A percentile compares a stretch with the other conserved stretches of the same genome.
Evolutionary conservation across 2,797 vertebrate genomes (phyloP).

Genomic region (Allobates femoralis): DNA sequence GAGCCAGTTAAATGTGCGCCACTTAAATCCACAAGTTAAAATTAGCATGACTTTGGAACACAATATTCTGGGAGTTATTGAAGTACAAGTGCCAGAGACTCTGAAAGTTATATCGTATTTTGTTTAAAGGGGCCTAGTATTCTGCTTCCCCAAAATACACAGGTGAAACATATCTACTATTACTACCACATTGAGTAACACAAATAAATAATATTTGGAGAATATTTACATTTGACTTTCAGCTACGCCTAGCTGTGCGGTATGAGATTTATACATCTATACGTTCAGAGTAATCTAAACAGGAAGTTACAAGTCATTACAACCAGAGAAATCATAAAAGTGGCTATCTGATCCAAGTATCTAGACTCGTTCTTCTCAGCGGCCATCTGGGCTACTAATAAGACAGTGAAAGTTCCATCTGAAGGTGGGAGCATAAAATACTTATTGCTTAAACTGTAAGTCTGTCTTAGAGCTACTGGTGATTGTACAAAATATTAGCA

Average conservation of each 20-base stretch:
- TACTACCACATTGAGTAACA: not conserved
- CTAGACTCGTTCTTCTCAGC: not conserved
- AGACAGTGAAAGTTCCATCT: not conserved
- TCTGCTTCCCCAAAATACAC: not conserved
- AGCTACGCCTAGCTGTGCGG: slow-evolving; percentile 2
- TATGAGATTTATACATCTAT: not conserved
- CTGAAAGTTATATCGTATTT: slow-evolving; percentile 40
- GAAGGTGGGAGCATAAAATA: not conserved
- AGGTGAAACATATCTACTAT: slow-evolving; percentile 22
- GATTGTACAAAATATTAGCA: not conserved
- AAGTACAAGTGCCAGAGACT: not conserved
- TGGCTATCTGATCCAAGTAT: not conserved
- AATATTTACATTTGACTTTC: slow-evolving; percentile 12
- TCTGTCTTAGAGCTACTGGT: not conserved
- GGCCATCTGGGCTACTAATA: not conserved
- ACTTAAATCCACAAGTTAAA: slow-evolving; percentile 74
- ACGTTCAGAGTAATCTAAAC: not conserved
- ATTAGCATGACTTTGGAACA: slow-evolving; percentile 66
- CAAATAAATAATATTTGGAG: slow-evolving; percentile 10
- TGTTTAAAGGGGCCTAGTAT: slow-evolving; percentile 1
- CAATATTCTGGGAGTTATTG: slow-evolving; percentile 70
- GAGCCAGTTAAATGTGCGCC: slow-evolving; percentile 70
- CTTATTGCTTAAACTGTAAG: not conserved
- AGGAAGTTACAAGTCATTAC: not conserved
- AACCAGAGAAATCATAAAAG: not conserved